These are phyloP conservation scores for Epinephelus coioides DNA, from an alignment of 2,797 vertebrate genomes.

Conservation along the genomic window DNA sequence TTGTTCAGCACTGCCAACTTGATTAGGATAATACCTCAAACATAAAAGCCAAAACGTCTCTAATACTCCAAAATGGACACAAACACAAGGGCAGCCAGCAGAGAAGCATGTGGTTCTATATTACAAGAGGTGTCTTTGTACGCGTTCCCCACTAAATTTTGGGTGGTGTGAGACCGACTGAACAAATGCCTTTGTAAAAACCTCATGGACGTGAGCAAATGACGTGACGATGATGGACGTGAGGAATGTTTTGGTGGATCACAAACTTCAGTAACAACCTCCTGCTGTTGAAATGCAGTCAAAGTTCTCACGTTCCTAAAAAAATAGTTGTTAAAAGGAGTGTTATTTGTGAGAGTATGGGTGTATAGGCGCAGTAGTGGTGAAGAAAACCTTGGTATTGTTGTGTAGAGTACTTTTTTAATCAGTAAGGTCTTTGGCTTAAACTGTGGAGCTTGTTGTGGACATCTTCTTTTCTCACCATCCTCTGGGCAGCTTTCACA, in stretches of 20 bases:
- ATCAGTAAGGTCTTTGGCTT: slow-evolving; percentile 23
- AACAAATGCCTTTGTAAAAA: neutral
- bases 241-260: neutral
- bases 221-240: no score
- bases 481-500: slow-evolving; percentile 35
- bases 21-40: neutral
- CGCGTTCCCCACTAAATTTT: neutral
- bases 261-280: no score
- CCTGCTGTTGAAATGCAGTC: neutral
- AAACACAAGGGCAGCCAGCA: slow-evolving; percentile 10
- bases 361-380: neutral
- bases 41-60: neutral
- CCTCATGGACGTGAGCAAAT: neutral
- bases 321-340: no score
- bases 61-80: neutral
- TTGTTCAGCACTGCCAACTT: neutral
- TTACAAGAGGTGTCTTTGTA: neutral
- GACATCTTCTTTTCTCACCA: slow-evolving; percentile 20
- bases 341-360: neutral
- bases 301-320: neutral
- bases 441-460: neutral
- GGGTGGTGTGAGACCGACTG: neutral
- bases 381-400: neutral
- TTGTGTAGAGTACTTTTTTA: slow-evolving; percentile 12
- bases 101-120: neutral